Conservation (phyloP, 64 coral and sea anemone species). For the Montipora foliosa region DNA sequence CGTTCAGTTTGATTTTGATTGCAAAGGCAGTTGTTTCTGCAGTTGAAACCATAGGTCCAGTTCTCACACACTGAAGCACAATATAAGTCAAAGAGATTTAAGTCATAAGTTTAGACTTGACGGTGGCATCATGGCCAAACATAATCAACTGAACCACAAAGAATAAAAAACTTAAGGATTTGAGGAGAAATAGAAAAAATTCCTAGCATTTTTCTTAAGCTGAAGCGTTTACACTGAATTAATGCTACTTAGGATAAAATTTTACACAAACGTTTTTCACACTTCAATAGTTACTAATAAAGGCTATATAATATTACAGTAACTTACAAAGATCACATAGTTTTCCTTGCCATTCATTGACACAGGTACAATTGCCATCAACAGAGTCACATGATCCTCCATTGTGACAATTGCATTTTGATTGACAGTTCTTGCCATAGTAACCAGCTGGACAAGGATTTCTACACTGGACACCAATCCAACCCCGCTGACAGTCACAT, state of each 20-base stretch:
- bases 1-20: constrained; percentile 79
- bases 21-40: constrained; percentile 73
- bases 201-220: no score
- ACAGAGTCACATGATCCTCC: constrained; percentile 82
- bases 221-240: no score
- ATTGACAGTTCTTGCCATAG: constrained; percentile 87
- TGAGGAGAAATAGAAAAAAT: no score
- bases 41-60: constrained; percentile 76
- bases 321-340: constrained; percentile 83
- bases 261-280: no score
- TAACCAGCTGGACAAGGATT: constrained; percentile 82
- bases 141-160: no score
- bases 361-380: constrained; percentile 80
- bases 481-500: constrained; percentile 83
- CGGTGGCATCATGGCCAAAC: no score
- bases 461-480: constrained; percentile 75
- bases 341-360: constrained; percentile 90
- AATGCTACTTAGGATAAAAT: no score
- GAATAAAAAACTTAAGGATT: no score
- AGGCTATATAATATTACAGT: no score
- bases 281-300: no score
- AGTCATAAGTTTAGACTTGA: no score
- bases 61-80: constrained; percentile 54
- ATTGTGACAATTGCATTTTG: constrained; percentile 85
- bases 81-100: neutral